A percentile compares a stretch with the other conserved stretches of the same genome.
Conservation (phyloP, 2,113 vertebrate genomes). For the Tonatia bakeri region DNA sequence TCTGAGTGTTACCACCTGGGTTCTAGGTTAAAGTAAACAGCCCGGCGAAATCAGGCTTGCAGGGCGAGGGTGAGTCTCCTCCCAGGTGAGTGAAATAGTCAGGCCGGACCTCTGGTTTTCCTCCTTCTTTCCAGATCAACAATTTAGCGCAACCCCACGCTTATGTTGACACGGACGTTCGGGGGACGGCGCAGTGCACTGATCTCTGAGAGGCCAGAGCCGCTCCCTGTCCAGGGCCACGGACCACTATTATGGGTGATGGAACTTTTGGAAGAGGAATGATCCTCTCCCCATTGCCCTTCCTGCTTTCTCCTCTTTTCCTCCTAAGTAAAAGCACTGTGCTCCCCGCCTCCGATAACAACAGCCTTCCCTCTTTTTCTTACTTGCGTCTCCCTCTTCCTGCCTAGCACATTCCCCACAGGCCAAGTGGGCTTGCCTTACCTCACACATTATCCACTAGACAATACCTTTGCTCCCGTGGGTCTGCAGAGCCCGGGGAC, state of each 20-base stretch:
- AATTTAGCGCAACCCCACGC: neutral
- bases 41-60: neutral
- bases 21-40: neutral
- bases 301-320: neutral
- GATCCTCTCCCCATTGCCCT: neutral
- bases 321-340: neutral
- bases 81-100: neutral
- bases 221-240: neutral
- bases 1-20: neutral
- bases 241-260: neutral
- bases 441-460: neutral
- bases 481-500: neutral
- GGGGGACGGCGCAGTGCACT: neutral
- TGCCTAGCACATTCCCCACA: neutral
- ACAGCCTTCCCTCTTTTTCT: neutral
- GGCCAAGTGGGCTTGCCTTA: neutral
- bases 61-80: neutral
- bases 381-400: neutral
- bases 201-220: neutral
- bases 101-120: neutral
- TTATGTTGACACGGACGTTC: neutral
- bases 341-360: neutral
- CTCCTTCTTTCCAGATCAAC: neutral
- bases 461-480: neutral
- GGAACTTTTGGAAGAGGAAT: slow-evolving; percentile 31